Evolutionary conservation across 2,113 vertebrate species (phyloP).

Genomic region (Stercorarius parasiticus): DNA sequence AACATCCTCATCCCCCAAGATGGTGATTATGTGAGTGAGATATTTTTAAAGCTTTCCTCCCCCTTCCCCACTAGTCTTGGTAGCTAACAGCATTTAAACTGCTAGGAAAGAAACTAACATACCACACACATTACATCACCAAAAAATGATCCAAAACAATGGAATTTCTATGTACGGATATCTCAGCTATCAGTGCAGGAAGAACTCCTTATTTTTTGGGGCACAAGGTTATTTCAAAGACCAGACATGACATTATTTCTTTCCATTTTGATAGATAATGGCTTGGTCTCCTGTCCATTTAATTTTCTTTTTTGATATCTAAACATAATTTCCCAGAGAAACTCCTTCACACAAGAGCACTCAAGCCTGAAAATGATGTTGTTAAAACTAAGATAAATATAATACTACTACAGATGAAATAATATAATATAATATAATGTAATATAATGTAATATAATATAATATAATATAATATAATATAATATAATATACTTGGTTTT

Average conservation of each 20-base stretch:
- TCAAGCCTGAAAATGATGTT: not conserved
- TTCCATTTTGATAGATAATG: not conserved
- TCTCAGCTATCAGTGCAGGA: not conserved
- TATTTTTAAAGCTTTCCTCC: not conserved
- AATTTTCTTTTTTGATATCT: not conserved
- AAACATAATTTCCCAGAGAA: not conserved
- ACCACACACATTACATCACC: not conserved
- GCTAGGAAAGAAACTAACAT: not conserved
- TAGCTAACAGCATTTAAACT: not conserved
- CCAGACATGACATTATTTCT: not conserved
- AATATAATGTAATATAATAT: too few relatives aligned
- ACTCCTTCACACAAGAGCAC: not conserved
- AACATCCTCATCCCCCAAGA: slow-evolving; percentile 90
- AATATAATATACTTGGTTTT: not conserved
- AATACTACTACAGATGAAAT: not conserved
- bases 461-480: too few relatives aligned
- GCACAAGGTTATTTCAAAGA: not conserved
- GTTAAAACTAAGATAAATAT: not conserved
- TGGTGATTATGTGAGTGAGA: slow-evolving; percentile 90
- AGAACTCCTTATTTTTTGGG: not conserved
- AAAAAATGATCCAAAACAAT: not conserved
- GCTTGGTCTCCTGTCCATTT: not conserved
- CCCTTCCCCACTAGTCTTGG: not conserved
- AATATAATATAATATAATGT: not conserved
- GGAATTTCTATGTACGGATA: not conserved